Conservation (phyloP, 2,797 vertebrate species). For the Graptemys geographica region DNA sequence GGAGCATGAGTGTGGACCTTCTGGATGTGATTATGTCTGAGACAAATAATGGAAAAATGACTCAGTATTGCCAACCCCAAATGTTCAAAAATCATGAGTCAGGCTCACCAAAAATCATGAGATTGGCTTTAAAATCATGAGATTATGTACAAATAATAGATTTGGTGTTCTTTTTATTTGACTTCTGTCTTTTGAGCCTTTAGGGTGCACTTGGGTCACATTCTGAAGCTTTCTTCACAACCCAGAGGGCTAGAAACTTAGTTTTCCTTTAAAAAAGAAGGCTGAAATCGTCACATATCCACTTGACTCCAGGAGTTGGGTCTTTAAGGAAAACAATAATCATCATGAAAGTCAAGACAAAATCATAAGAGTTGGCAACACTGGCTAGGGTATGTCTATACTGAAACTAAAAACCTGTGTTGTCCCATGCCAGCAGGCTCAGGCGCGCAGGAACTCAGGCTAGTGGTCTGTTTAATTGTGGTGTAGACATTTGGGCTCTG, state of each 20-base stretch:
- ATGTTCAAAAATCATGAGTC: not conserved
- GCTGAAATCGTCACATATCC: not conserved
- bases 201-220: not conserved
- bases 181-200: not conserved
- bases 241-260: not conserved
- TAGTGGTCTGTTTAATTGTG: not conserved
- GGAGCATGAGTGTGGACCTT: accelerated
- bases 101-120: not conserved
- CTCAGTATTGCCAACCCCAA: not conserved
- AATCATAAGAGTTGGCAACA: not conserved
- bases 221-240: not conserved
- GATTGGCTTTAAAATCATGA: not conserved
- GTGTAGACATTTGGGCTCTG: no score
- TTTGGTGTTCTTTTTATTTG: not conserved
- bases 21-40: not conserved
- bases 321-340: not conserved
- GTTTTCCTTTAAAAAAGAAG: not conserved
- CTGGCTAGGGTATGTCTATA: not conserved
- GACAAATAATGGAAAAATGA: not conserved
- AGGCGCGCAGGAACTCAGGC: not conserved
- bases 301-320: not conserved
- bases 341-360: not conserved
- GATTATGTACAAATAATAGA: not conserved
- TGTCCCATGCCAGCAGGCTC: not conserved
- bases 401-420: not conserved